phyloP scores from a whole-genome alignment of 2,797 vertebrate genomes.

The Spinibarbus caldwelli region DNA sequence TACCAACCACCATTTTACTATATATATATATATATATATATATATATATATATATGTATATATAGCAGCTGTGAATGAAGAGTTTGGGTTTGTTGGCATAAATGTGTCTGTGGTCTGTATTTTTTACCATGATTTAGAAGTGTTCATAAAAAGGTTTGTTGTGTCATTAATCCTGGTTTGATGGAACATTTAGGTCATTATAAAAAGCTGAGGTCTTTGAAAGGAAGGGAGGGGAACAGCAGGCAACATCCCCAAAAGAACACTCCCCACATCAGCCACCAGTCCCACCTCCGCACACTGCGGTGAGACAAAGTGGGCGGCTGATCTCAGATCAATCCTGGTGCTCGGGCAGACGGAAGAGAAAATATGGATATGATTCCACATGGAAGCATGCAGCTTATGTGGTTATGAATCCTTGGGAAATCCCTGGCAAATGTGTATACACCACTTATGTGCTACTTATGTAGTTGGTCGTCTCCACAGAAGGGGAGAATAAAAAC shows the following conservation, averaged over 20 bases:
- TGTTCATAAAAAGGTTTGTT: constrained; percentile 4
- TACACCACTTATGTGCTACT: background rate
- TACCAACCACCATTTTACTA: constrained; percentile 5
- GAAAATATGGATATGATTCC: background rate
- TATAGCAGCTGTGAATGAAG: constrained; percentile 35
- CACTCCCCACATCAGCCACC: constrained; percentile 15
- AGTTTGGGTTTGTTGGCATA: constrained; percentile 10
- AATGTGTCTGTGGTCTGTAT: constrained; percentile 8
- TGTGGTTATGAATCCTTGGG: constrained; percentile 17
- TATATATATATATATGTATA: no score
- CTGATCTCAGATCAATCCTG: constrained; percentile 29
- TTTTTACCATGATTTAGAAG: constrained; percentile 14
- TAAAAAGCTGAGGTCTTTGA: constrained; percentile 1
- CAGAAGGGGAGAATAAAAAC: background rate
- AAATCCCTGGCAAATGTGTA: constrained; percentile 1
- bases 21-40: no score
- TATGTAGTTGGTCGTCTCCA: background rate
- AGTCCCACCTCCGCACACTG: constrained; percentile 13
- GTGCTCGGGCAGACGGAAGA: constrained; percentile 10
- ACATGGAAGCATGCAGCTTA: constrained; percentile 33
- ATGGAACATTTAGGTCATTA: constrained; percentile 6
- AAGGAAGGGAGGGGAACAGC: constrained; percentile 1
- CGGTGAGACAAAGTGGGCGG: constrained; percentile 33
- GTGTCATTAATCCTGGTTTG: constrained; percentile 37
- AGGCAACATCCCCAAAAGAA: constrained; percentile 16